Evolutionary conservation across 1,140 invertebrate genomes (phyloP), one percentile per base, ranked within the genome.

Genomic region (Monochamus saltuarius): DNA sequence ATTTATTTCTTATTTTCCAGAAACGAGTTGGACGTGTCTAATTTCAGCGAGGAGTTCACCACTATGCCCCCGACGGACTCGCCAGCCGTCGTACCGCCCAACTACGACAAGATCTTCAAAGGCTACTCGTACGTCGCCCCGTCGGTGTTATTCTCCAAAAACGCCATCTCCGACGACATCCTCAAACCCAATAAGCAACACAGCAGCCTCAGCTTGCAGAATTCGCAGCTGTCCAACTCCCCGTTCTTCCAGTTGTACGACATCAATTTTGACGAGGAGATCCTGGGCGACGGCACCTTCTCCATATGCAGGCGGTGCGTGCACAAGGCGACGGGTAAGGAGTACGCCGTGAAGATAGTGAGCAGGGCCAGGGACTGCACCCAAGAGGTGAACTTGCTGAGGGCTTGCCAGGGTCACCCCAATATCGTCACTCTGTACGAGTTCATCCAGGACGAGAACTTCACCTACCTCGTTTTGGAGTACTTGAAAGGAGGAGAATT

Each of bases 21-120:
- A 14, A 84, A 89, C 76, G 91, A 94, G 74, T 80, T 95, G 47
- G 96, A 98, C 80, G 92, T 94, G 4, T 94, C 92, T 71, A 97
- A 98, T 80, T 98, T 98, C 79, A 91, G 94, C 22, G 91, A 93
- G 61, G 95, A 98, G 80, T 98, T 99, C 75, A 98, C 95, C 0
- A 86, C 87, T 64, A 93, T 95, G 87, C 82, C 84, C 46, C 88
- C 92, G 2, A 86, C 90, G 1, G 94, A 97, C 76, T 95, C 92
- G n/a, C 94, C 94, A 0, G 92, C 90, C 3, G 85, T 92, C 42
- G 85, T 90, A 16, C 94, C 94, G 14, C 82, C 87, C 1, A 90
- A 94, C 74, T 88, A 87, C 65, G 90, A 94, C 65, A 92, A 91
- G 75, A 83, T 96, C 37, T 98, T 97, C 76, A 87, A 91, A 61